Conservation (phyloP, 2,797 vertebrate species). For the Sebastes trivittatus region DNA sequence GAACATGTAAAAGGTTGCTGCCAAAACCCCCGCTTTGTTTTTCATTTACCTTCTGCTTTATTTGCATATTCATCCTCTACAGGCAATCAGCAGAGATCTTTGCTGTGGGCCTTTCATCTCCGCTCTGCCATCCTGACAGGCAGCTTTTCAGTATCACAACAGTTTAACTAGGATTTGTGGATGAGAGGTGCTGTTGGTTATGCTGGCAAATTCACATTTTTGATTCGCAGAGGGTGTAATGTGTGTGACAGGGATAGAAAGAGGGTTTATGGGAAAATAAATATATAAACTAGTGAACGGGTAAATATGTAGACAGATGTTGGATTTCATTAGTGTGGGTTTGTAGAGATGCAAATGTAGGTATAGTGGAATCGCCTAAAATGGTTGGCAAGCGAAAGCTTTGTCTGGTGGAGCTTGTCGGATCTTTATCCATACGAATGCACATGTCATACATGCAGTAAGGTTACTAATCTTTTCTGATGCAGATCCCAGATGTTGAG, state of each 20-base stretch:
- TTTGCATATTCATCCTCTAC: slow-evolving; percentile 81
- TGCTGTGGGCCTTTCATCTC: slow-evolving; percentile 69
- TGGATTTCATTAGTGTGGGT: slow-evolving; percentile 40
- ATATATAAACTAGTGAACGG: slow-evolving; percentile 20
- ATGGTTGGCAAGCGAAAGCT: slow-evolving; percentile 30
- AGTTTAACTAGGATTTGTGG: slow-evolving; percentile 65
- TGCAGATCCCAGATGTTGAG: slow-evolving; percentile 81
- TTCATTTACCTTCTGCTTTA: slow-evolving; percentile 77
- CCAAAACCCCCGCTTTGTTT: slow-evolving; percentile 78
- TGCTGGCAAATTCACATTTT: slow-evolving; percentile 48
- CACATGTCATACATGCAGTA: slow-evolving; percentile 28
- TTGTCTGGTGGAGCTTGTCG: slow-evolving; percentile 32
- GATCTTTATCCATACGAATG: slow-evolving; percentile 46
- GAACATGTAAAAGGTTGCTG: slow-evolving; percentile 71
- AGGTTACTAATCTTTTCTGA: slow-evolving; percentile 65
- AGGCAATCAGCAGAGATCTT: slow-evolving; percentile 77
- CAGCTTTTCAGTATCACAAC: slow-evolving; percentile 69
- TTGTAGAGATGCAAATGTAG: slow-evolving; percentile 41
- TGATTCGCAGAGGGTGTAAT: slow-evolving; percentile 57
- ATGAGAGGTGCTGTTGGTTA: slow-evolving; percentile 54
- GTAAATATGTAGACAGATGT: slow-evolving; percentile 39
- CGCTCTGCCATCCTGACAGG: slow-evolving; percentile 63
- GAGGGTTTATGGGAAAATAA: slow-evolving; percentile 23
- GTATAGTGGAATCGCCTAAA: slow-evolving; percentile 24
- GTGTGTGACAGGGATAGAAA: slow-evolving; percentile 47